phyloP scores from a whole-genome alignment of 2,888 invertebrate genomes.

The Dryomyza anilis region DNA sequence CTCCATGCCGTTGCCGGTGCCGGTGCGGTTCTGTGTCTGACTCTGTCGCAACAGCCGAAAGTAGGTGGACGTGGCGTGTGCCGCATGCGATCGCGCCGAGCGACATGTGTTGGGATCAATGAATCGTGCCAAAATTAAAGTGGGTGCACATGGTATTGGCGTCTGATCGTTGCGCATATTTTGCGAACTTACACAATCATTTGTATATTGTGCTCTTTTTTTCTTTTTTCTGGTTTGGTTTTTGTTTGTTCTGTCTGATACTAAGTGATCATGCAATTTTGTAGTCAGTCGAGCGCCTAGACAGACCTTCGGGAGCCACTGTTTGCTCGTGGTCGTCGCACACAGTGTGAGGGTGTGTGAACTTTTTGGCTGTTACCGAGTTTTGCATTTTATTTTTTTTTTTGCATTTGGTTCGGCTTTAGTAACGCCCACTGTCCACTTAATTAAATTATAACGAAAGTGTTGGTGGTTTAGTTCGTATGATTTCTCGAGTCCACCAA shows the following conservation, averaged over 20 bases:
- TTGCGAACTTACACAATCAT: not conserved
- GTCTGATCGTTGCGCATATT: not conserved
- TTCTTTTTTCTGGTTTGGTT: slow-evolving; percentile 21
- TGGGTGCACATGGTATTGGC: slow-evolving; percentile 34
- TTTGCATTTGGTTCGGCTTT: slow-evolving; percentile 32
- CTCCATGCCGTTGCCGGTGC: not conserved
- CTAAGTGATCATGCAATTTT: slow-evolving; percentile 11
- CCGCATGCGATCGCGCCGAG: slow-evolving; percentile 9
- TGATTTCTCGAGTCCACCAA: no score
- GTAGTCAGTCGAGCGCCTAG: not conserved
- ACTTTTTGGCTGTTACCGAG: slow-evolving; percentile 1
- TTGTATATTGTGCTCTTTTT: not conserved
- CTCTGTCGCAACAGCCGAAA: slow-evolving; percentile 15
- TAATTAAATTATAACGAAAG: slow-evolving; percentile 56
- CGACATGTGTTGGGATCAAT: slow-evolving; percentile 8
- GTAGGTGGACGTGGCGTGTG: slow-evolving; percentile 32
- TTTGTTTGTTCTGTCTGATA: not conserved
- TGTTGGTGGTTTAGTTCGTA: no score
- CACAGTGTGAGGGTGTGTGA: slow-evolving; percentile 27
- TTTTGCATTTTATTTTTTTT: not conserved
- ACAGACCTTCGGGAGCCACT: slow-evolving; percentile 22
- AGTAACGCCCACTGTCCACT: slow-evolving; percentile 41
- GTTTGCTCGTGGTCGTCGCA: not conserved
- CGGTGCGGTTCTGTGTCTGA: not conserved
- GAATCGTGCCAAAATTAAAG: slow-evolving; percentile 28